Conservation (phyloP, 1,140 invertebrate species). For the Pinna nobilis region DNA sequence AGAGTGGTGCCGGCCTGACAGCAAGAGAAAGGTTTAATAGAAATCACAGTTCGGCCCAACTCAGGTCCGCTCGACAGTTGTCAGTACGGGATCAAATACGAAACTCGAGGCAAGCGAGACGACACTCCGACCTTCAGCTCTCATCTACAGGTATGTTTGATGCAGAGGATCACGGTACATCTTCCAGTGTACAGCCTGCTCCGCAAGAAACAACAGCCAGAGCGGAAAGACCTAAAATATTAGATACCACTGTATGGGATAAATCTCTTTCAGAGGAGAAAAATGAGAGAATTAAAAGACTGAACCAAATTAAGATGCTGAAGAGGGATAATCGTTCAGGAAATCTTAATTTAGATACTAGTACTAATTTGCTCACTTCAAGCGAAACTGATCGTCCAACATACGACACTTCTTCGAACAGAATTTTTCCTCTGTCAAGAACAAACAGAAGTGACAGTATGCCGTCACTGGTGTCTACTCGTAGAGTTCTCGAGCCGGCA, state of each 20-base stretch:
- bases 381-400: constrained; percentile 2
- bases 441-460: constrained; percentile 11
- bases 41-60: neutral
- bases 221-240: no score
- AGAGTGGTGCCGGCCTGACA: constrained; percentile 15
- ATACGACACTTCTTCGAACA: neutral
- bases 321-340: neutral
- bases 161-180: no score
- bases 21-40: constrained; percentile 30
- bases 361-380: neutral
- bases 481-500: neutral
- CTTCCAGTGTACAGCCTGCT: no score
- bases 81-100: constrained; percentile 32
- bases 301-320: constrained; percentile 2
- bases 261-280: neutral
- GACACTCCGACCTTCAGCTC: constrained; percentile 22
- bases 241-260: constrained; percentile 2
- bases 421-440: constrained; percentile 1
- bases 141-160: no score
- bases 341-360: neutral
- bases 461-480: neutral
- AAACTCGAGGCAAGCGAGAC: constrained; percentile 14
- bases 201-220: no score
- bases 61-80: neutral
- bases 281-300: constrained; percentile 17